A percentile compares a stretch with the other conserved stretches of the same genome.
phyloP scores from a whole-genome alignment of 2,113 vertebrate genomes.

The Dromas ardeola region DNA sequence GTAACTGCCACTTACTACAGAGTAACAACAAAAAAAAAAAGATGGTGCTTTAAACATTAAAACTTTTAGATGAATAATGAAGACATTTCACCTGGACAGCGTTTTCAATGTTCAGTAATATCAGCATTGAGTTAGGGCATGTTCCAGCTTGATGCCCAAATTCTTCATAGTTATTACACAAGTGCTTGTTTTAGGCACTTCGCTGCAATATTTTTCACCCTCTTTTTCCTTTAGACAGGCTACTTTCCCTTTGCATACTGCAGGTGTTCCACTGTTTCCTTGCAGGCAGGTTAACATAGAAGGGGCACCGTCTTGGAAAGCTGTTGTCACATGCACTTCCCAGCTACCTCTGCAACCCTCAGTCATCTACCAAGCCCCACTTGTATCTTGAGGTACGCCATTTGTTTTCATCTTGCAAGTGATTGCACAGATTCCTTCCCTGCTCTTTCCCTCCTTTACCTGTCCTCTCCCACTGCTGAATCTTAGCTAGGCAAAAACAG shows the following conservation, averaged over 20 bases:
- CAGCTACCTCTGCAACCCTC: constrained; percentile 59
- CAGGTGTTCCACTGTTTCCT: constrained; percentile 76
- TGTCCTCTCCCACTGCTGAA: not conserved
- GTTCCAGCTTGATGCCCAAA: not conserved
- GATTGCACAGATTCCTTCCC: not conserved
- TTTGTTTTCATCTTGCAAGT: not conserved
- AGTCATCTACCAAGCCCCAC: constrained; percentile 71
- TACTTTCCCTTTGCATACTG: constrained; percentile 62
- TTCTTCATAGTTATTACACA: not conserved
- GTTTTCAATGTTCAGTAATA: not conserved
- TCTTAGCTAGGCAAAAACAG: not conserved
- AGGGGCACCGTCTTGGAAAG: constrained; percentile 65
- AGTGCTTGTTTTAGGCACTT: not conserved
- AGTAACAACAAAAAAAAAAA: not conserved
- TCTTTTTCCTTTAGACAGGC: constrained; percentile 61
- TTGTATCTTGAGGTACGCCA: constrained; percentile 77
- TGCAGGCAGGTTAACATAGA: constrained; percentile 83
- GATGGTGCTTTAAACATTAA: not conserved
- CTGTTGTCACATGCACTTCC: constrained; percentile 72
- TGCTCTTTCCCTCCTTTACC: not conserved
- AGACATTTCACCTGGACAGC: not conserved
- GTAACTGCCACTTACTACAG: not conserved
- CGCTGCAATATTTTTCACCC: not conserved
- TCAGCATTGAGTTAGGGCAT: not conserved
- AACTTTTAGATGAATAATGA: not conserved